Percentiles rank a stretch among this genome's conserved stretches.
phyloP scores from a whole-genome alignment of 2,113 vertebrate species.

The Megaptera novaeangliae region DNA sequence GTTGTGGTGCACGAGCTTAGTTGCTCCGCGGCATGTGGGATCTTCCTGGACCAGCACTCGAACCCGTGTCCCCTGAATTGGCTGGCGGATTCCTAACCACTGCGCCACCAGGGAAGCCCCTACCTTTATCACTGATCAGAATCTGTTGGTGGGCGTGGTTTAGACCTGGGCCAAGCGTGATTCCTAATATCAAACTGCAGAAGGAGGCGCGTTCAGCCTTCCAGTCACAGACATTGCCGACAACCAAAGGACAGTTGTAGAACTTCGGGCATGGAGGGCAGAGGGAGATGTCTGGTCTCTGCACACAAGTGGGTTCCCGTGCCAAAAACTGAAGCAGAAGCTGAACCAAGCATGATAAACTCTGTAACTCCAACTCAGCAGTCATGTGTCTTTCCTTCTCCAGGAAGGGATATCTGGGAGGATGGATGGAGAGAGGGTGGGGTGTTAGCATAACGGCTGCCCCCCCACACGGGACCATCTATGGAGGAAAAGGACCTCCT shows the following conservation, averaged over 20 bases:
- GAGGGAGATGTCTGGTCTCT: neutral
- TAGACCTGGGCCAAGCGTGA: neutral
- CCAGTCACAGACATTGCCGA: neutral
- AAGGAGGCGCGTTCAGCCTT: neutral
- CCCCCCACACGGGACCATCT: neutral
- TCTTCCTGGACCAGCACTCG: no score
- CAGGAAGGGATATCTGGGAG: neutral
- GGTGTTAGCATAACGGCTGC: rapidly evolving
- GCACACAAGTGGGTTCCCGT: neutral
- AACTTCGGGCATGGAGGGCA: neutral
- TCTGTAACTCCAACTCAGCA: neutral
- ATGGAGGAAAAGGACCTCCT: neutral
- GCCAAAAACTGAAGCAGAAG: neutral
- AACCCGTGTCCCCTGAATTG: no score
- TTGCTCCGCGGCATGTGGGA: no score
- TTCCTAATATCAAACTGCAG: neutral
- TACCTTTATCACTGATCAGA: neutral
- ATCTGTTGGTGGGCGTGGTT: neutral
- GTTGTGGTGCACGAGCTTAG: rapidly evolving
- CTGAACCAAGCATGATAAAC: neutral
- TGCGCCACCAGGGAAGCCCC: no score
- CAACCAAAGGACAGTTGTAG: neutral
- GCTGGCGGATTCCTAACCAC: no score
- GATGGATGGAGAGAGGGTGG: neutral
- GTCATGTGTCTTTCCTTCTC: neutral